Evolutionary conservation across 2,113 vertebrate genomes (phyloP), one percentile per base, ranked within the genome.

Genomic region (Redunca redunca): DNA sequence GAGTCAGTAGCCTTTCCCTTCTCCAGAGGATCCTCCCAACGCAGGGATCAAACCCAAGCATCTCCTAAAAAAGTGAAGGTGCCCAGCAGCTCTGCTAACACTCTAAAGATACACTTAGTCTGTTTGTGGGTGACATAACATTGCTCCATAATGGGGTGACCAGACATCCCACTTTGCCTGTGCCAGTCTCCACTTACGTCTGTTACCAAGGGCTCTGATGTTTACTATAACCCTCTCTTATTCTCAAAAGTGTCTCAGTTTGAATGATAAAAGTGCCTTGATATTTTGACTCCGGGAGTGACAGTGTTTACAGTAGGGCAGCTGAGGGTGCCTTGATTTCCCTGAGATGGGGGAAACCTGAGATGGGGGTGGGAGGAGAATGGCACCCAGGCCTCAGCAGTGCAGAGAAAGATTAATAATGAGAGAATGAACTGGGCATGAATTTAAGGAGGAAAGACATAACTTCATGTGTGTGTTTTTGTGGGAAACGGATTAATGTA

Each of bases 101-200:
- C 40, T 57, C 33, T 40, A n/a, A 46, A 60, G 48, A 94, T 16
- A 77, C 23, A 0, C n/a, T 23, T 23, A 33, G 28, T 46, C 52
- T 48, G 17, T 30, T 28, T 43, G 33, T 40, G 1, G 12, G 14
- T 40, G 10, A 28, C 4, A 21, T 0, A 17, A 9, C 28, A 1
- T 36, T 25, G 25, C 13, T 77, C 11, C 33, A 13, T 28, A 55
- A 57, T 6, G 25, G 26, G 12, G 25, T n/a, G 7, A 90, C 30
- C 53, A 46, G 33, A 46, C 30, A 1, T 19, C 80, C 78, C 52
- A 10, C 1, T 21, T 12, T 78, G 26, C 17, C 64, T 43, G 7
- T 40, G 21, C 43, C 2, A 14, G 7, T 50, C 62, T 33, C 16
- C 60, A 33, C 25, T 62, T 58, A 26, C 0, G 13, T 64, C 88